phyloP scores from a whole-genome alignment of 1,140 invertebrate species.

The Ceratitis capitata region DNA sequence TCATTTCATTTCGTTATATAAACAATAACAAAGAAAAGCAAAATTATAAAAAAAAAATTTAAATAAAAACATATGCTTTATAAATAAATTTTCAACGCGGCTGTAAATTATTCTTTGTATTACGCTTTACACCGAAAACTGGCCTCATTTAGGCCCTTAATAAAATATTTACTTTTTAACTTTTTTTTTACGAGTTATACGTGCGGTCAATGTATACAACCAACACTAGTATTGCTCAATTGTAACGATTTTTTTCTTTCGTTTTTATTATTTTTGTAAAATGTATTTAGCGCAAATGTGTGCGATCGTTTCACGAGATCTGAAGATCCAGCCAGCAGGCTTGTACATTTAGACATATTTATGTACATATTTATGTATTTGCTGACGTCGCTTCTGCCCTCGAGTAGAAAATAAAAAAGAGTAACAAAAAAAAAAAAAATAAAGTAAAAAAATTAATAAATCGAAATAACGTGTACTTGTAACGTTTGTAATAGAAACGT shows the following conservation, averaged over 20 bases:
- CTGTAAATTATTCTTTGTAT: neutral
- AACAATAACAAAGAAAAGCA: neutral
- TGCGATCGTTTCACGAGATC: slow-evolving; percentile 1
- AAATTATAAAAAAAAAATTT: neutral
- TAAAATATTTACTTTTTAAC: neutral
- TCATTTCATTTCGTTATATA: neutral
- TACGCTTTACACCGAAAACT: neutral
- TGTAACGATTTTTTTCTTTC: neutral
- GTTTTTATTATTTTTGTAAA: neutral
- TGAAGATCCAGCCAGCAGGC: neutral
- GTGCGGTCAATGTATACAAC: neutral
- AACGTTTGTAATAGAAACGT: neutral
- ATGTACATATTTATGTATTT: neutral
- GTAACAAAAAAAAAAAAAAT: neutral
- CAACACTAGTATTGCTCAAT: neutral
- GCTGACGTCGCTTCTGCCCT: slow-evolving; percentile 7
- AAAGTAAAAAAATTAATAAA: neutral
- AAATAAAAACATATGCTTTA: neutral
- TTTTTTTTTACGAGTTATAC: neutral
- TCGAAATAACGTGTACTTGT: neutral
- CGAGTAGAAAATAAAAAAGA: neutral
- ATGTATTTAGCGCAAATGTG: neutral
- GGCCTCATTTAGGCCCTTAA: neutral
- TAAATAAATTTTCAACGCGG: slow-evolving; percentile 4
- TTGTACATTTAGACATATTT: neutral